Evolutionary conservation across 2,888 invertebrate genomes (phyloP).

Genomic region (Helicoverpa assulta): DNA sequence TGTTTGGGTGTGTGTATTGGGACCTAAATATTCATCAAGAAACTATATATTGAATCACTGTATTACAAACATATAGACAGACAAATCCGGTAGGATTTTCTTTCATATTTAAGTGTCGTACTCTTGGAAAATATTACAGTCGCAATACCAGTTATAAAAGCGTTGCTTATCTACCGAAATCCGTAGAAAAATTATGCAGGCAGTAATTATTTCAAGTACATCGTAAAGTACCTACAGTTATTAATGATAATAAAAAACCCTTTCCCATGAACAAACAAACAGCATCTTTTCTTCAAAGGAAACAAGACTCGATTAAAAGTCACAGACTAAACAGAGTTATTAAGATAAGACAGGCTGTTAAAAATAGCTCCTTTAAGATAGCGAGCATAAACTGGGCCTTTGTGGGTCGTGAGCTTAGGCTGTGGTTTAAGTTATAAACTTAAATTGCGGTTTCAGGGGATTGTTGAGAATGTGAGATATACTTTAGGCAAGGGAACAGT

Average conservation of each 20-base stretch:
- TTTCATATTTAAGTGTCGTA: no score
- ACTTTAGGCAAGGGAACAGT: no score
- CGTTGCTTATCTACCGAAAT: background rate
- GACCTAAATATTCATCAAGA: no score
- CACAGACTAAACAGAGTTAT: constrained; percentile 72
- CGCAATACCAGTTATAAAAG: background rate
- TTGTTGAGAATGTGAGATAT: no score
- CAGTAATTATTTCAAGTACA: background rate
- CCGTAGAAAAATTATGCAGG: constrained; percentile 1
- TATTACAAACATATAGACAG: no score
- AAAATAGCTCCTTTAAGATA: constrained; percentile 74
- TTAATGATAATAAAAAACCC: constrained; percentile 29
- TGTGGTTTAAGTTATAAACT: constrained; percentile 61
- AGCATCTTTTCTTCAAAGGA: constrained; percentile 48
- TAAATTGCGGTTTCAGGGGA: constrained; percentile 5
- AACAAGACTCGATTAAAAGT: constrained; percentile 74
- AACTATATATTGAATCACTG: no score
- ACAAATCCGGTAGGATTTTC: no score
- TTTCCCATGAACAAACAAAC: constrained; percentile 26
- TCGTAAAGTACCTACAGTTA: constrained; percentile 13
- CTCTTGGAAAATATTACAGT: background rate
- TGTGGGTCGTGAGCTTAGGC: constrained; percentile 69
- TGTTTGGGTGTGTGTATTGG: no score
- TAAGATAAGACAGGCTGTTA: constrained; percentile 74
- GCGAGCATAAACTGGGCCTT: constrained; percentile 69